Base-by-base conservation (phyloP, 2,888 invertebrate species). In the Dioctria linearis region DNA sequence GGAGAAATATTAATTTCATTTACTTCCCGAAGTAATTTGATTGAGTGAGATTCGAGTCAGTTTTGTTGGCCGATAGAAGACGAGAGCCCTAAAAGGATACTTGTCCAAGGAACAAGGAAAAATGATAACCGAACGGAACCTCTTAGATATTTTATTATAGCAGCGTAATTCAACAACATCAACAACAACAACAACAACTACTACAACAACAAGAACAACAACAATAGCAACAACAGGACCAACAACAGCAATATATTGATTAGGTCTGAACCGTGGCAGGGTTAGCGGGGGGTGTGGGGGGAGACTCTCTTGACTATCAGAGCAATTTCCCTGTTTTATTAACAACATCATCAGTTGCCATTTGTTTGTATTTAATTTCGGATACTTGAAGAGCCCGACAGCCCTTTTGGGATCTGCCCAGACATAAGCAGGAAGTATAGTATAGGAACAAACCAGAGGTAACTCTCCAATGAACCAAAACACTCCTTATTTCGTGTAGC, bases 341-440 rank as follows among this genome's bases (percentile, higher is more conserved):
- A 81, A 81, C 81, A 81, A 80, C 80, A 81, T 81, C 81, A 81
- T 81, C 81, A 81, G 81, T 76, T 81, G 79, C 81, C 69, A 76
- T 76, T 81, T 81, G 81, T 81, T 81, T 81, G 76, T 81, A 81
- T 81, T 81, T 81, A 81, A 81, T 81, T 81, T 81, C 80, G 79
- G 76, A 79, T 79, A 81, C 80, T 81, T 81, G 79, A 80, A 69
- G 73, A 81, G 79, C 40, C 59, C 57, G 43, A 57, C 57, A 80
- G 67, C 79, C 79, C 65, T 78, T 57, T 39, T 59, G 65, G 69
- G 39, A 78, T 39, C 9, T 42, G n/a, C n/a, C 49, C 49, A 6
- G 51, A 69, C 46, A 25, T 25, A 9, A 43, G 65, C 51, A 25
- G 25, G 25, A 25, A 25, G 25, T 25, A 25, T 25, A 25, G 25